Percentiles rank a stretch among this genome's conserved stretches.
phyloP scores from a whole-genome alignment of 2,113 vertebrate species.

The Oncorhynchus nerka region DNA sequence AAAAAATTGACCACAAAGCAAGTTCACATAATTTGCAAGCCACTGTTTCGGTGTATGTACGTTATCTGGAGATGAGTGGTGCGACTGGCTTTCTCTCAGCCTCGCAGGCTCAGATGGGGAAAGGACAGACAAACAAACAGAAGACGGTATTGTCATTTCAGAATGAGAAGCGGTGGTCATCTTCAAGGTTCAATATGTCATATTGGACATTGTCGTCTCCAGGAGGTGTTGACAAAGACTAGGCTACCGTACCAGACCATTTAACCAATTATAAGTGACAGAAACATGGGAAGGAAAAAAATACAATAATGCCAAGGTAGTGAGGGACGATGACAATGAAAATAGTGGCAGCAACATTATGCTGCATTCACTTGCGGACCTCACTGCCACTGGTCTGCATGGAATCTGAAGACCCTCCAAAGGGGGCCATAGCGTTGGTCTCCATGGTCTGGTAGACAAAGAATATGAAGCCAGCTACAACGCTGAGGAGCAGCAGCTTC shows the following conservation, averaged over 20 bases:
- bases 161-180: not conserved
- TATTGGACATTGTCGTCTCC: not conserved
- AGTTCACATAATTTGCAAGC: constrained; percentile 26
- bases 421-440: constrained; percentile 84
- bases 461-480: constrained; percentile 80
- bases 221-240: constrained; percentile 8
- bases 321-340: not conserved
- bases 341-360: not conserved
- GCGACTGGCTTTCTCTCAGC: constrained; percentile 15
- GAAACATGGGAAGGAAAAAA: not conserved
- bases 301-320: not conserved
- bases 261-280: not conserved
- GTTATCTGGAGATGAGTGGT: not conserved
- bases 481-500: constrained; percentile 82
- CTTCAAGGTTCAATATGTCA: no score
- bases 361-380: constrained; percentile 31
- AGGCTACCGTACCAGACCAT: not conserved
- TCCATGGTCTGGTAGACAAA: constrained; percentile 95
- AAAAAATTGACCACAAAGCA: not conserved
- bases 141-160: constrained; percentile 22
- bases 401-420: constrained; percentile 13
- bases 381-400: not conserved
- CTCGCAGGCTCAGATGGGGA: not conserved
- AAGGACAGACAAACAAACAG: not conserved
- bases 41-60: not conserved